Conservation (phyloP, 2,888 invertebrate species). For the Amphipoea lucens region DNA sequence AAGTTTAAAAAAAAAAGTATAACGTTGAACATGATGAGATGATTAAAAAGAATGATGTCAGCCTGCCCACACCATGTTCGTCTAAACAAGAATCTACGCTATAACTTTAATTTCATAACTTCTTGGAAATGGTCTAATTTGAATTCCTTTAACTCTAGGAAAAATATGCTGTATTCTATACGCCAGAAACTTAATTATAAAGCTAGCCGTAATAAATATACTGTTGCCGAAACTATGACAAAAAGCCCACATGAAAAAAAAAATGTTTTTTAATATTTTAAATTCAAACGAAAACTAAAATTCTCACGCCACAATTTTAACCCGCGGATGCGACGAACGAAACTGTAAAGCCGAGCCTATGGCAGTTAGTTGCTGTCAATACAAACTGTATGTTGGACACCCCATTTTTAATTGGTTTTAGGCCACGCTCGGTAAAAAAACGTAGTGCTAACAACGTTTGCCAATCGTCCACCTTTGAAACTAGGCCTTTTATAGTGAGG, state of each 20-base stretch:
- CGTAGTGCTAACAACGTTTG: slow-evolving; percentile 44
- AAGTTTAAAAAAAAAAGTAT: neutral
- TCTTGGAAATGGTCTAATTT: neutral
- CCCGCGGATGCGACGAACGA: slow-evolving; percentile 10
- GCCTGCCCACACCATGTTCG: too few species aligned
- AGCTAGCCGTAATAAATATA: too few species aligned
- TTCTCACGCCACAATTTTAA: slow-evolving; percentile 17
- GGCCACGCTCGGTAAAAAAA: slow-evolving; percentile 35
- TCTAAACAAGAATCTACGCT: neutral
- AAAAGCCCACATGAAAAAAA: neutral
- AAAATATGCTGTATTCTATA: too few species aligned
- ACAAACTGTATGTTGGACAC: slow-evolving; percentile 31
- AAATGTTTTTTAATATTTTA: too few species aligned
- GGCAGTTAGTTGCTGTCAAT: slow-evolving; percentile 51
- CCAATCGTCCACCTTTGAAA: slow-evolving; percentile 47
- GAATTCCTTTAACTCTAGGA: neutral
- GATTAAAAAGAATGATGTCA: neutral
- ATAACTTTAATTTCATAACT: neutral
- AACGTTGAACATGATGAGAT: too few species aligned
- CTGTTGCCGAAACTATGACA: neutral
- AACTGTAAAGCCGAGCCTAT: slow-evolving; percentile 37
- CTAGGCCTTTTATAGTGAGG: slow-evolving; percentile 28
- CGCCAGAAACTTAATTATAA: neutral
- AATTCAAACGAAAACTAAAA: slow-evolving; percentile 25
- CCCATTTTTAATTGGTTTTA: slow-evolving; percentile 58